Conservation (phyloP, 2,888 invertebrate genomes). For the Amphipoea oculea region DNA sequence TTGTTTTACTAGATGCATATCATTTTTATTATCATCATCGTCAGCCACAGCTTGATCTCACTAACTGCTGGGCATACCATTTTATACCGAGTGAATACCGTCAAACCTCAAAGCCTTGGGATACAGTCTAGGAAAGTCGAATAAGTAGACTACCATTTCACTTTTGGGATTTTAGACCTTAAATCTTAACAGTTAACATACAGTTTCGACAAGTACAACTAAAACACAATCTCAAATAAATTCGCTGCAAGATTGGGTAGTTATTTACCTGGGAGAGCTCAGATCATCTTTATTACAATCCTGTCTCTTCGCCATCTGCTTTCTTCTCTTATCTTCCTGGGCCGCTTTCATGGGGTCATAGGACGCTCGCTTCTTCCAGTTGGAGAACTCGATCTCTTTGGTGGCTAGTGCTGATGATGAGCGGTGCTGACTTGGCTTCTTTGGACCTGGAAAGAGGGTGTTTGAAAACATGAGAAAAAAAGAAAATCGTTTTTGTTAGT, state of each 20-base stretch:
- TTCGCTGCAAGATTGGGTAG: not conserved
- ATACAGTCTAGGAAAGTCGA: not conserved
- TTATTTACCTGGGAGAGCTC: conserved; percentile 85
- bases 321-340: conserved; percentile 94
- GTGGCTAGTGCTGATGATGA: conserved; percentile 92
- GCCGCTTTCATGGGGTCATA: conserved; percentile 98
- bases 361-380: conserved; percentile 96
- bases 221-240: not conserved
- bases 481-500: not conserved
- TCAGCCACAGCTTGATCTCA: not conserved
- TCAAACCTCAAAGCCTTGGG: not conserved
- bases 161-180: not conserved
- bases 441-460: conserved; percentile 80
- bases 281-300: conserved; percentile 86
- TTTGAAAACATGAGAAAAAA: not conserved
- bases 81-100: not conserved
- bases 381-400: conserved; percentile 94
- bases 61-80: not conserved
- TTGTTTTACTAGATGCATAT: not conserved
- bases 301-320: conserved; percentile 82
- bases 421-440: conserved; percentile 91
- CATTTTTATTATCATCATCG: not conserved
- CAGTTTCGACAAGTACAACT: not conserved
- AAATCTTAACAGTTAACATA: not conserved
- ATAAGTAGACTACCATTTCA: not conserved